Conservation (phyloP, 2,113 vertebrate genomes). For the Cariama cristata region DNA sequence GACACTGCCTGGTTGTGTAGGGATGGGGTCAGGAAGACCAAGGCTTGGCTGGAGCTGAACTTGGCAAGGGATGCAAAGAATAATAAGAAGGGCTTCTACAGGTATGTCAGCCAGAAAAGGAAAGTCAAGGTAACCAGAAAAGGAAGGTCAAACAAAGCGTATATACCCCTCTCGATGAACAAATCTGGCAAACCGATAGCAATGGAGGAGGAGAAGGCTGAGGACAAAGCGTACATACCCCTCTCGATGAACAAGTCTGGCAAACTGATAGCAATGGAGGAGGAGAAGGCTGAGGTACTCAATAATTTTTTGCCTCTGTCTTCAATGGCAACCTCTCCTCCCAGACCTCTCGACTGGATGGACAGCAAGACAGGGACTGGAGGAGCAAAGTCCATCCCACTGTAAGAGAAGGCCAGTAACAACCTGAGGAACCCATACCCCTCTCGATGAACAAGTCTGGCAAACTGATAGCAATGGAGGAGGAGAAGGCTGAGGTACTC, state of each 20-base stretch:
- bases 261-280: background rate
- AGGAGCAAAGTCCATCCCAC: background rate
- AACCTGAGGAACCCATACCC: no score
- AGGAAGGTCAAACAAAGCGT: no score
- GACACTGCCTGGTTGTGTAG: background rate
- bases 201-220: no score
- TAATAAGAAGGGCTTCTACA: background rate
- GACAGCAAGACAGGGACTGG: no score
- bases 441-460: no score
- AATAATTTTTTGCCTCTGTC: background rate
- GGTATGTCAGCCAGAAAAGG: background rate
- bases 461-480: background rate
- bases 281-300: background rate
- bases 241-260: no score
- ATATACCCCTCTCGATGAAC: no score
- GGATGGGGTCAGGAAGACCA: background rate
- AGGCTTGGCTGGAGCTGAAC: no score
- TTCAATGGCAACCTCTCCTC: background rate
- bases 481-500: background rate
- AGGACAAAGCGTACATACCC: background rate
- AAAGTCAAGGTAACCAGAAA: no score
- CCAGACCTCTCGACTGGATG: background rate
- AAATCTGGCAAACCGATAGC: no score
- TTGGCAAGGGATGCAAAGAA: background rate
- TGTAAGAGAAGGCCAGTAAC: background rate